A percentile compares a stretch with the other conserved stretches of the same genome.
These are phyloP conservation scores for Sphenodon punctatus DNA, from an alignment of 2,797 vertebrate genomes.

Conservation along the genomic window DNA sequence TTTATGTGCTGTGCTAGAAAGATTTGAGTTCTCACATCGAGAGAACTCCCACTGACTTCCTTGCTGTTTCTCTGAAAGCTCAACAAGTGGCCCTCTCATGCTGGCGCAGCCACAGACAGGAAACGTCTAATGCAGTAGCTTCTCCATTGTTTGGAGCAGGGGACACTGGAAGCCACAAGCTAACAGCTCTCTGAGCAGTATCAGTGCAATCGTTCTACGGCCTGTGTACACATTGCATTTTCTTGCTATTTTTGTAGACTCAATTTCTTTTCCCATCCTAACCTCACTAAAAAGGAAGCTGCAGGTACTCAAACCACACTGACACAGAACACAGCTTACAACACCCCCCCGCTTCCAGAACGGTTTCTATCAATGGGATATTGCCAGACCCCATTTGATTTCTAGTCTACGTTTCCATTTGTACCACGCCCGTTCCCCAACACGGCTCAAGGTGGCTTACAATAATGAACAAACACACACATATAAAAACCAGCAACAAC, in stretches of 20 bases:
- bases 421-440: no score
- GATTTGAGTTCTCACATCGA: rapidly evolving
- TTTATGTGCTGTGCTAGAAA: not conserved
- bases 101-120: not conserved
- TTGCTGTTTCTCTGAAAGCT: not conserved
- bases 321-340: no score
- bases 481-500: no score
- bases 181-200: not conserved
- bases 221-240: slow-evolving; percentile 36
- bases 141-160: not conserved
- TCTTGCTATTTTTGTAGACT: not conserved
- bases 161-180: not conserved
- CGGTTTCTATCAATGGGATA: no score
- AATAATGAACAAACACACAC: no score
- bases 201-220: slow-evolving; percentile 2
- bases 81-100: not conserved
- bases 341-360: no score
- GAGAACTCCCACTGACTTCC: not conserved
- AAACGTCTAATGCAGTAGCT: not conserved
- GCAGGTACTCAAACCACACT: not conserved
- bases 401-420: no score
- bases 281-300: not conserved
- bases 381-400: no score
- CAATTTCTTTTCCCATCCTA: not conserved
- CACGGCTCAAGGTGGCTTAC: no score